Conservation (phyloP, 2,113 vertebrate species). For the Nannobrachium achirus region DNA sequence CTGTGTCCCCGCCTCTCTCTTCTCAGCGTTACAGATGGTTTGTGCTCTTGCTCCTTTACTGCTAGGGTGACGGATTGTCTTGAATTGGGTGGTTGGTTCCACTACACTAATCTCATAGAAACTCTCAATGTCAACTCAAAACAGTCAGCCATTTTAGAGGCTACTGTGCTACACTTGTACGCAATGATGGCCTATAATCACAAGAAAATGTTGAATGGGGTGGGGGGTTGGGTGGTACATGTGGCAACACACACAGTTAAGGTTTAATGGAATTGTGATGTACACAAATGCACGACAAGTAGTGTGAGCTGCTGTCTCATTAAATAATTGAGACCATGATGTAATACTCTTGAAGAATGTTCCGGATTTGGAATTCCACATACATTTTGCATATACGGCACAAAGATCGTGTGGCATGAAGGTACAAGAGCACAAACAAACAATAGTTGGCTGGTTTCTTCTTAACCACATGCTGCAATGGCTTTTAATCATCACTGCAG, state of each 20-base stretch:
- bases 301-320: not conserved
- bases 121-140: not conserved
- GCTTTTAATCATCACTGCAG: not conserved
- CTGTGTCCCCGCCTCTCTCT: not conserved
- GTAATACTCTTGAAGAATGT: no score
- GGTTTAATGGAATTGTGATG: slow-evolving; percentile 28
- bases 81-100: not conserved
- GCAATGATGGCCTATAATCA: slow-evolving; percentile 17
- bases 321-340: slow-evolving; percentile 46
- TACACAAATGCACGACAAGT: slow-evolving; percentile 6
- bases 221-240: slow-evolving; percentile 10
- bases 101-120: not conserved
- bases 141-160: slow-evolving; percentile 42
- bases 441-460: not conserved
- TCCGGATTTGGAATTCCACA: slow-evolving; percentile 6
- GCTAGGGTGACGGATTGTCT: not conserved
- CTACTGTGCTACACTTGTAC: not conserved
- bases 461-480: slow-evolving; percentile 2
- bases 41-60: not conserved
- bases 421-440: not conserved
- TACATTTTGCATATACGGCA: not conserved
- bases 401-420: no score
- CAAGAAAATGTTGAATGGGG: not conserved
- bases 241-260: slow-evolving; percentile 1
- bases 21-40: slow-evolving; percentile 7